Conservation (phyloP, 2,888 invertebrate genomes). For the Leptothorax acervorum region DNA sequence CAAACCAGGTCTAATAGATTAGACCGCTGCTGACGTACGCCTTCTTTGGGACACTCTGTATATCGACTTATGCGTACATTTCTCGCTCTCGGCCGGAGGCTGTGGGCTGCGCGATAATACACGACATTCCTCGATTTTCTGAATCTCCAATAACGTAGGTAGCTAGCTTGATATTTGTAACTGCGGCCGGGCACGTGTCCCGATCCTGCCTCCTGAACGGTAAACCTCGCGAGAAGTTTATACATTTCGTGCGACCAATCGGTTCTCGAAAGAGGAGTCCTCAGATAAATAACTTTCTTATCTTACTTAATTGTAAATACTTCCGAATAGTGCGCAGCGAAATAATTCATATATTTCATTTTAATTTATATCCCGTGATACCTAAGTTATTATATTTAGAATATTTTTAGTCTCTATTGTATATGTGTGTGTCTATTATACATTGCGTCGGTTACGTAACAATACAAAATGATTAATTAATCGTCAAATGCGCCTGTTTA, state of each 20-base stretch:
- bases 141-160: slow-evolving; percentile 79
- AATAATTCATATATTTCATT: neutral
- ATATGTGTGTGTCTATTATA: too few relatives aligned
- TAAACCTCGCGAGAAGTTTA: neutral
- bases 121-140: slow-evolving; percentile 80
- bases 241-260: neutral
- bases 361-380: neutral
- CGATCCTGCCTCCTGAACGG: slow-evolving; percentile 12
- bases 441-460: too few relatives aligned
- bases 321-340: neutral
- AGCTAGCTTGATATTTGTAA: slow-evolving; percentile 66
- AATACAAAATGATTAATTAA: too few relatives aligned
- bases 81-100: slow-evolving; percentile 69
- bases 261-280: neutral
- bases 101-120: slow-evolving; percentile 79
- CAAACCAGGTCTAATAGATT: neutral
- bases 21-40: neutral
- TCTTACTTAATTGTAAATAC: neutral
- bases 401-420: neutral
- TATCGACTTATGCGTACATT: slow-evolving; percentile 57
- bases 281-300: neutral
- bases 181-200: slow-evolving; percentile 59
- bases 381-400: neutral
- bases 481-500: too few relatives aligned
- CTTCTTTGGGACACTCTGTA: neutral